Evolutionary conservation across 2,797 vertebrate genomes (phyloP), one percentile per base, ranked within the genome.

Genomic region (Enteromius anoplus): DNA sequence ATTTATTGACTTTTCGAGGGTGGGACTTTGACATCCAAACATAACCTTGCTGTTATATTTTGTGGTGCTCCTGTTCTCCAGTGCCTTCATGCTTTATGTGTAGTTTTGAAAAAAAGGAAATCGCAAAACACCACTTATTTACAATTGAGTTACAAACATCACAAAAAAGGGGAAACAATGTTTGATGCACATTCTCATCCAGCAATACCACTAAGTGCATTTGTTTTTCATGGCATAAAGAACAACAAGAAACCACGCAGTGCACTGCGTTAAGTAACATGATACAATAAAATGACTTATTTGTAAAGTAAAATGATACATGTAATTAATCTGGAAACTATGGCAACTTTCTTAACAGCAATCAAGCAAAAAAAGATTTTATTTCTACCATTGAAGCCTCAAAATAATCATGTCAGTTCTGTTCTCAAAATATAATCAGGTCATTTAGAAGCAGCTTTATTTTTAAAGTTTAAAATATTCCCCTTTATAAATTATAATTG

Each of bases 181-280:
- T 23, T 51, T 51, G 45, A 17, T 0, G 69, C 49, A 75, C 19
- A 34, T 55, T 8, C 7, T 49, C 42, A 47, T 71, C 11, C 49
- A 73, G 12, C 49, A 12, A 11, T 12, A 34, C 5, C 19, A 58
- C 0, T 69, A 37, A 26, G 10, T 15, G 6, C 23, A 29, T 45
- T 58, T 71, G 78, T 70, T 71, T 80, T 5, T 70, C 19, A 14
- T 58, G 14, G 60, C n/a, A 12, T 75, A 8, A 10, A 40, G 51
- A 64, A 32, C 60, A 32, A 15, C 1, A 2, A 75, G 51, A 40
- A 40, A 79, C 77, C 64, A 49, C 64, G 26, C 32, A 26, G 32
- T 12, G 26, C 37, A 9, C 12, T 34, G n/a, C 5, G 3, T 45
- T 29, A 32, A 34, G 23, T 55, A 55, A 29, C 49, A 42, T 8